Evolutionary conservation across 2,797 vertebrate genomes (phyloP), one percentile per base, ranked within the genome.

Genomic region (Mus caroli): DNA sequence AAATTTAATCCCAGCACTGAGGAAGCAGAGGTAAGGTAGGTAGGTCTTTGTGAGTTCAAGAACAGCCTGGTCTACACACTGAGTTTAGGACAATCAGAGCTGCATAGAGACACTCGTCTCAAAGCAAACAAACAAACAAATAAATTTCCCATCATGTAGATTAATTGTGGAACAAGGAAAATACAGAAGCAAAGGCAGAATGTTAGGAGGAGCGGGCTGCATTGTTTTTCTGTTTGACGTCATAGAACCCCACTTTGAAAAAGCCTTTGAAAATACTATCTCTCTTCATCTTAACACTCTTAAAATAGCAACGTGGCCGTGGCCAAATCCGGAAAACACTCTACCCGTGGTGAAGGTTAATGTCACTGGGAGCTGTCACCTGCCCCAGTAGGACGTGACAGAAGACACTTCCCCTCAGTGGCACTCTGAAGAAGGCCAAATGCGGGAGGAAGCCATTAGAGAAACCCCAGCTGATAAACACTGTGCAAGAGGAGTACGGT

Each of bases 281-380:
- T 82, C 54, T 86, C 34, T 87, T 69, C 17, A 52, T 52, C 75
- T 92, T 86, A 84, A 87, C 50, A 85, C 67, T 87, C 95, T 75
- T 80, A 94, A 85, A 93, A 94, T 60, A 95, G 67, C 62, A 52
- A 80, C 79, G 91, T 64, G 78, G 78, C 64, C 11, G 28, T 26
- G 37, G 82, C 60, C 80, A 73, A 79, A 13, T 91, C 78, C 88
- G 83, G 83, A 78, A 92, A 96, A 50, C 34, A n/a, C 22, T 12
- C 60, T 82, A 52, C 54, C 28, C 7, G 3, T 75, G 62, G 26
- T 79, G 71, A 78, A 91, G 77, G 90, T 67, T 83, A 58, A 31
- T 43, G 9, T 69, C 52, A n/a, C 52, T 80, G 71, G 56, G 75
- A 52, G 60, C 82, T 88, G 31, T 84, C 80, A 87, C 2, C 10